Evolutionary conservation across 2,797 vertebrate species (phyloP).

Genomic region (Sebastes kiyomatsui): DNA sequence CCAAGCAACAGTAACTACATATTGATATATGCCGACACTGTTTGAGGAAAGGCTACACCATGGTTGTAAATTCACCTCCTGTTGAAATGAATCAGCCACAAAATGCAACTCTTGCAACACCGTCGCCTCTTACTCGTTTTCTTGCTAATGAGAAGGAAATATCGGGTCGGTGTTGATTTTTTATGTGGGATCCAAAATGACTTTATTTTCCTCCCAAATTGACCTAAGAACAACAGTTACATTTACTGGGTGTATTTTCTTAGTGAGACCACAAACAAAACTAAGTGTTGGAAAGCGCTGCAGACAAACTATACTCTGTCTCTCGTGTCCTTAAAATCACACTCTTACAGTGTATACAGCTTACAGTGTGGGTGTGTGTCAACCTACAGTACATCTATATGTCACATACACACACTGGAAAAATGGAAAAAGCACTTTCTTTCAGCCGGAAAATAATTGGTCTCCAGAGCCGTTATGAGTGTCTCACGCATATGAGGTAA

Average conservation of each 20-base stretch:
- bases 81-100: constrained; percentile 63
- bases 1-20: constrained; percentile 52
- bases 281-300: constrained; percentile 54
- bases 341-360: background rate
- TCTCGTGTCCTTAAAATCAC: constrained; percentile 28
- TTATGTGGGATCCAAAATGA: constrained; percentile 64
- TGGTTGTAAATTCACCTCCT: constrained; percentile 52
- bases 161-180: constrained; percentile 64
- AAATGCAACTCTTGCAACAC: constrained; percentile 47
- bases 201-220: constrained; percentile 66
- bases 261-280: constrained; percentile 67
- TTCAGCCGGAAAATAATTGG: constrained; percentile 75
- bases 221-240: constrained; percentile 66
- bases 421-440: constrained; percentile 56
- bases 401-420: constrained; percentile 48
- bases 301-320: constrained; percentile 52
- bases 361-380: constrained; percentile 22
- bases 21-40: constrained; percentile 50
- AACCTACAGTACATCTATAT: constrained; percentile 36
- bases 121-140: constrained; percentile 46
- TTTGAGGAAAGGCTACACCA: constrained; percentile 38
- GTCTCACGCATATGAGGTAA: constrained; percentile 59
- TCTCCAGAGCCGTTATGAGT: constrained; percentile 61
- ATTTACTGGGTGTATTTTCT: constrained; percentile 62
- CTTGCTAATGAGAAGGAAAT: constrained; percentile 67